Evolutionary conservation across 2,797 vertebrate species (phyloP).

Genomic region (Sebastes steindachneri): DNA sequence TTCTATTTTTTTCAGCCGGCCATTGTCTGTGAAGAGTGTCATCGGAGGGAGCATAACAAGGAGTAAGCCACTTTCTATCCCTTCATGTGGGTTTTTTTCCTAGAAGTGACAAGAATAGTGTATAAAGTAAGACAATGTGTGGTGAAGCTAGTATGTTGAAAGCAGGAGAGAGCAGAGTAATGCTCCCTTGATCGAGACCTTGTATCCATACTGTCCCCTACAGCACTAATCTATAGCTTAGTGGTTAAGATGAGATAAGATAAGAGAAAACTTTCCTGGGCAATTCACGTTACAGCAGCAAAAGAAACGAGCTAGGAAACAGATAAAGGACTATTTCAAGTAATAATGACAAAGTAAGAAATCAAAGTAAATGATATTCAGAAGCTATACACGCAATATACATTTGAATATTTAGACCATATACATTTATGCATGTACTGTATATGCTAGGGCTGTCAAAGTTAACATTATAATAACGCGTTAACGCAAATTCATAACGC

Average conservation of each 20-base stretch:
- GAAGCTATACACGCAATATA: not conserved
- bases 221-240: not conserved
- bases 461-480: too few relatives aligned
- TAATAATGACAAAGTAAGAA: not conserved
- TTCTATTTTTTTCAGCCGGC: slow-evolving; percentile 83
- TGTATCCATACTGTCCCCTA: too few relatives aligned
- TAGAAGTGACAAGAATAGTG: not conserved
- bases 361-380: not conserved
- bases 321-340: not conserved
- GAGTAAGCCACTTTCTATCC: slow-evolving; percentile 83
- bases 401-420: not conserved
- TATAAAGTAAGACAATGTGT: not conserved
- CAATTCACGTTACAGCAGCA: not conserved
- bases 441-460: not conserved
- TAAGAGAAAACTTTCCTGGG: not conserved
- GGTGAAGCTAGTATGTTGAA: not conserved
- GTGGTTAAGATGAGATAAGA: not conserved
- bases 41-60: slow-evolving; percentile 92
- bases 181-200: fast-evolving
- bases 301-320: not conserved
- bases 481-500: fast-evolving
- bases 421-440: not conserved
- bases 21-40: slow-evolving; percentile 92
- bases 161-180: not conserved
- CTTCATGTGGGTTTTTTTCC: not conserved